A percentile compares a stretch with the other conserved stretches of the same genome.
phyloP scores from a whole-genome alignment of 1,140 invertebrate species.

The Hylaeus volcanicus region DNA sequence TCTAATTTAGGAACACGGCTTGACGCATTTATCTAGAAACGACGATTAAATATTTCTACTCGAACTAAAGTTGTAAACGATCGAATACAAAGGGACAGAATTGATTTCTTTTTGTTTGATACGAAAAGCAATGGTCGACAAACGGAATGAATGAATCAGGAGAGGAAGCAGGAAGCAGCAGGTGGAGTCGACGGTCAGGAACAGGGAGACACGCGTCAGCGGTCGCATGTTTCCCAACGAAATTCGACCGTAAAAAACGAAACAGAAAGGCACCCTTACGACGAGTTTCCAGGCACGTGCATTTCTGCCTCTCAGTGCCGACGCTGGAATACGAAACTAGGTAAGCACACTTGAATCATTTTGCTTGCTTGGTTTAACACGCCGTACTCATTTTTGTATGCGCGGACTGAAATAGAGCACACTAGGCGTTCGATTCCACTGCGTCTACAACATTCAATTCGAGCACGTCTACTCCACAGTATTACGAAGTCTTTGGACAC shows the following conservation, averaged over 20 bases:
- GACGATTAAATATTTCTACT: no score
- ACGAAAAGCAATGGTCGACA: background rate
- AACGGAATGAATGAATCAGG: conserved; percentile 46
- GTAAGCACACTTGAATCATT: conserved; percentile 11
- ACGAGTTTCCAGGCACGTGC: background rate
- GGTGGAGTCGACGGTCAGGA: conserved; percentile 56
- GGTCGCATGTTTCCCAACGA: conserved; percentile 24
- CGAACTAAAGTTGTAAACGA: no score
- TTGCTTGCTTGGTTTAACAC: no score
- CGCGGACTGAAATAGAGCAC: no score
- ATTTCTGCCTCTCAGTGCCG: background rate
- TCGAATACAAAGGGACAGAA: no score
- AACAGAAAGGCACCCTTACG: background rate
- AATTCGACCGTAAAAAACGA: conserved; percentile 14
- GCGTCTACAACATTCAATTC: no score
- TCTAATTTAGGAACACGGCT: no score
- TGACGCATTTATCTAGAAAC: no score
- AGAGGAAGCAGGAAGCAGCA: conserved; percentile 64
- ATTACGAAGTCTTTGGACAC: no score
- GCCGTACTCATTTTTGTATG: no score
- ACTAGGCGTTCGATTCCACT: no score
- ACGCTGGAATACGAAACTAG: conserved; percentile 16
- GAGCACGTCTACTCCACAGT: no score
- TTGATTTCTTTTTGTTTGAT: background rate
- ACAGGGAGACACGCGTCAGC: conserved; percentile 61